phyloP scores from a whole-genome alignment of 1,140 invertebrate genomes.

The Leptinotarsa defecta region DNA sequence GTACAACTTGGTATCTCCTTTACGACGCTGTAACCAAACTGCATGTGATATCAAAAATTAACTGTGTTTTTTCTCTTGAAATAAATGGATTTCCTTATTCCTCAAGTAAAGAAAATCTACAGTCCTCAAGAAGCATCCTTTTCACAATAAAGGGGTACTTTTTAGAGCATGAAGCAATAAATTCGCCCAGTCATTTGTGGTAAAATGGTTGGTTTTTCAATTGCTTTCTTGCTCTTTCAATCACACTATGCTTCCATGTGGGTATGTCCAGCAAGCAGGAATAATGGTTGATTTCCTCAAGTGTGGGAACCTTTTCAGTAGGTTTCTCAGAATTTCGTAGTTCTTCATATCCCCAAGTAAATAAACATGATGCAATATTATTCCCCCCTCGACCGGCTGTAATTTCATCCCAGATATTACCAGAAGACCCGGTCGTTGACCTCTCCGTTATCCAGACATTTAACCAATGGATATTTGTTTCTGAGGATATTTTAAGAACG shows the following conservation, averaged over 20 bases:
- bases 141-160: neutral
- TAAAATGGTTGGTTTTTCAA: neutral
- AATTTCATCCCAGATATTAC: too few species aligned
- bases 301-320: neutral
- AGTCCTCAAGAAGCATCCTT: neutral
- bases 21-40: conserved; percentile 13
- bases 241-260: conserved; percentile 14
- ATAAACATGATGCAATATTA: conserved; percentile 20
- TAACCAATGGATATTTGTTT: too few species aligned
- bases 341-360: neutral
- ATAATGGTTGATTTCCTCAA: conserved; percentile 9
- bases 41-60: conserved; percentile 19
- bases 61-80: neutral
- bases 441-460: too few species aligned
- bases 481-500: too few species aligned
- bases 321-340: neutral
- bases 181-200: neutral
- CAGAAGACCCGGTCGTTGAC: too few species aligned
- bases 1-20: conserved; percentile 20
- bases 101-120: neutral
- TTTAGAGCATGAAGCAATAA: neutral
- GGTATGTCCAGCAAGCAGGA: conserved; percentile 17
- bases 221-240: conserved; percentile 12
- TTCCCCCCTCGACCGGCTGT: neutral
- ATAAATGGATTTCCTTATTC: neutral